Evolutionary conservation across 2,113 vertebrate species (phyloP).

Genomic region (Eptatretus burgeri): DNA sequence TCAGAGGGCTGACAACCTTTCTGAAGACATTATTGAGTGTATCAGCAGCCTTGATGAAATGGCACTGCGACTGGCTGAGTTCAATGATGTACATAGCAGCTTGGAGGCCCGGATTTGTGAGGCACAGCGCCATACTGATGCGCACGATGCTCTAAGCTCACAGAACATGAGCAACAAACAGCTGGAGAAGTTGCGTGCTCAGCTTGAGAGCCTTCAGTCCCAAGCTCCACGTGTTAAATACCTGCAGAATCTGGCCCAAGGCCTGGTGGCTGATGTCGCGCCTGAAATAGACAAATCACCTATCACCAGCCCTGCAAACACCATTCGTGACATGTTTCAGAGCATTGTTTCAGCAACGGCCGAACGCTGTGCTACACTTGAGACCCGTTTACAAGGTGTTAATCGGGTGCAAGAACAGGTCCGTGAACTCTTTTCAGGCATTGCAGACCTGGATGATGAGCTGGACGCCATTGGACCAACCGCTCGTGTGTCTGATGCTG

Average conservation of each 20-base stretch:
- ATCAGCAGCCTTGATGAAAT: constrained; percentile 56
- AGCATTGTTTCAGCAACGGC: constrained; percentile 17
- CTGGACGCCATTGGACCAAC: constrained; percentile 59
- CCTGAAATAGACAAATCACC: constrained; percentile 26
- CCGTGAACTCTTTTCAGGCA: constrained; percentile 62
- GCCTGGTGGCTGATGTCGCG: constrained; percentile 54
- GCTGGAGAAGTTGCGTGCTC: constrained; percentile 48
- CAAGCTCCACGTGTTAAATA: constrained; percentile 61
- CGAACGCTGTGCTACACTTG: constrained; percentile 37
- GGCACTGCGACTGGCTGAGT: constrained; percentile 55
- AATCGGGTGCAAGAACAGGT: constrained; percentile 48
- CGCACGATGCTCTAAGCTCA: constrained; percentile 59
- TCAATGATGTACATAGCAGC: constrained; percentile 54
- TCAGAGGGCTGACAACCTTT: constrained; percentile 40
- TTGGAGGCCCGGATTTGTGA: constrained; percentile 71
- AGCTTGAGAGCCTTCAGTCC: constrained; percentile 45
- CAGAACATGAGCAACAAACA: constrained; percentile 89
- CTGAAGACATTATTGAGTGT: constrained; percentile 35
- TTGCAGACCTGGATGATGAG: constrained; percentile 69
- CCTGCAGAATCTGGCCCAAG: constrained; percentile 45
- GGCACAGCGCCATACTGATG: constrained; percentile 64
- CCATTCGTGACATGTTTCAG: constrained; percentile 34
- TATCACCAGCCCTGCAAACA: constrained; percentile 29
- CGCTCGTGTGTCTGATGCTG: constrained; percentile 47
- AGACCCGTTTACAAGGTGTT: constrained; percentile 59